These are phyloP conservation scores for Aradophagus sp. DNA, from an alignment of 1,140 invertebrate species.

Conservation along the genomic window DNA sequence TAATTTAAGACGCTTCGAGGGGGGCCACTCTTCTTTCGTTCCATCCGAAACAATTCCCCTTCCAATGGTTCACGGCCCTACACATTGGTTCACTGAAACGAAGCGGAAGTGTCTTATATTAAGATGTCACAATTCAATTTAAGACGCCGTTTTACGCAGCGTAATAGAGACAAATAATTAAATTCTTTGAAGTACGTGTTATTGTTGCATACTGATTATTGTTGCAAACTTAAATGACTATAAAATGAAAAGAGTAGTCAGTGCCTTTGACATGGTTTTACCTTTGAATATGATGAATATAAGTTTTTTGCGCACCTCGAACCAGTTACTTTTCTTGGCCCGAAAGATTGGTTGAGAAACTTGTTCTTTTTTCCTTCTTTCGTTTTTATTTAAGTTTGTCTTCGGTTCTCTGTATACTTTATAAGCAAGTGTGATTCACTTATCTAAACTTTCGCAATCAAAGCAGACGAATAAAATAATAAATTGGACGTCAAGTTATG, in stretches of 20 bases:
- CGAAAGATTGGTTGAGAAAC: too few relatives aligned
- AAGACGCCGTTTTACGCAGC: slow-evolving; percentile 24
- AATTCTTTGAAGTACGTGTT: slow-evolving; percentile 57
- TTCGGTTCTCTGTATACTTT: slow-evolving; percentile 3
- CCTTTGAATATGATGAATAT: too few relatives aligned
- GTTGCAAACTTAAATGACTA: slow-evolving; percentile 59
- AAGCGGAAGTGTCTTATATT: slow-evolving; percentile 21
- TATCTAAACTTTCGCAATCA: too few relatives aligned
- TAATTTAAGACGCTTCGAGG: slow-evolving; percentile 11
- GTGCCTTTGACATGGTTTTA: slow-evolving; percentile 53
- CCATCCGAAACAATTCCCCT: too few relatives aligned
- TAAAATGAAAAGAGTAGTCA: slow-evolving; percentile 62
- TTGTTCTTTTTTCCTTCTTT: too few relatives aligned
- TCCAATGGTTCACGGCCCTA: too few relatives aligned
- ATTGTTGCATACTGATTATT: slow-evolving; percentile 58
- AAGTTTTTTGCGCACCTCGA: slow-evolving; percentile 2
- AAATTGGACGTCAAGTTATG: too few relatives aligned
- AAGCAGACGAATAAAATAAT: too few relatives aligned
- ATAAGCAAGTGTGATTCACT: too few relatives aligned
- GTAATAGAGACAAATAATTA: slow-evolving; percentile 54
- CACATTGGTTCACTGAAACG: background rate
- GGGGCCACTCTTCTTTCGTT: too few relatives aligned
- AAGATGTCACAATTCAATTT: slow-evolving; percentile 13
- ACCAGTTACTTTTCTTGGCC: slow-evolving; percentile 3
- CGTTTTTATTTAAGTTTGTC: too few relatives aligned